Conservation (phyloP, 2,888 invertebrate species). For the Anaspis maculata region DNA sequence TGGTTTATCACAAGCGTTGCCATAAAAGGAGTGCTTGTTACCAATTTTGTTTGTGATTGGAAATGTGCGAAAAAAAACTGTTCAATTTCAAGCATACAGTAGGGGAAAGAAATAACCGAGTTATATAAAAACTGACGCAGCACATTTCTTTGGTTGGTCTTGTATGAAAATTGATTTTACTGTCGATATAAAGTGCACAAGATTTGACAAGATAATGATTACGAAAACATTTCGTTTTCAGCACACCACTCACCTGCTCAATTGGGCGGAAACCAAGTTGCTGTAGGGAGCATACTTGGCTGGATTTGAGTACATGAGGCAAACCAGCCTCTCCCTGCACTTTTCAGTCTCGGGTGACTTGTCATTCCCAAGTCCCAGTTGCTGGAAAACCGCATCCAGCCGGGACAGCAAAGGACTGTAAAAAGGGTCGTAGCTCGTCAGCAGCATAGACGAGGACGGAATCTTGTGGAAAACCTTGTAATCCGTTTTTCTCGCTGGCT, state of each 20-base stretch:
- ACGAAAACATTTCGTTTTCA: not conserved
- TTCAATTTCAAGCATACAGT: too few relatives aligned
- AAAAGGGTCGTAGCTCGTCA: constrained; percentile 84
- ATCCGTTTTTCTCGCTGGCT: constrained; percentile 49
- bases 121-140: too few relatives aligned
- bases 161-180: not conserved
- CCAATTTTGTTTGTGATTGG: too few relatives aligned
- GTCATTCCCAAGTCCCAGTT: constrained; percentile 52
- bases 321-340: constrained; percentile 76
- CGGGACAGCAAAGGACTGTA: constrained; percentile 80
- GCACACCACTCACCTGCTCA: constrained; percentile 77
- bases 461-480: constrained; percentile 84
- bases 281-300: constrained; percentile 85
- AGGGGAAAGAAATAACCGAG: too few relatives aligned
- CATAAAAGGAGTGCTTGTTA: too few relatives aligned
- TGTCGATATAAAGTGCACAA: not conserved
- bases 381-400: constrained; percentile 75
- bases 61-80: too few relatives aligned
- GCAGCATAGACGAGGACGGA: constrained; percentile 69
- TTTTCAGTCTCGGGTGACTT: constrained; percentile 51
- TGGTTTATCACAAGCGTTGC: too few relatives aligned
- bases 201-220: not conserved
- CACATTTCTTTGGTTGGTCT: too few relatives aligned
- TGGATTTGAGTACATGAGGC: constrained; percentile 81
- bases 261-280: constrained; percentile 78